Percentiles rank a stretch among this genome's conserved stretches.
These are phyloP conservation scores for Anorthoa munda DNA, from an alignment of 2,888 invertebrate species.

Conservation along the genomic window DNA sequence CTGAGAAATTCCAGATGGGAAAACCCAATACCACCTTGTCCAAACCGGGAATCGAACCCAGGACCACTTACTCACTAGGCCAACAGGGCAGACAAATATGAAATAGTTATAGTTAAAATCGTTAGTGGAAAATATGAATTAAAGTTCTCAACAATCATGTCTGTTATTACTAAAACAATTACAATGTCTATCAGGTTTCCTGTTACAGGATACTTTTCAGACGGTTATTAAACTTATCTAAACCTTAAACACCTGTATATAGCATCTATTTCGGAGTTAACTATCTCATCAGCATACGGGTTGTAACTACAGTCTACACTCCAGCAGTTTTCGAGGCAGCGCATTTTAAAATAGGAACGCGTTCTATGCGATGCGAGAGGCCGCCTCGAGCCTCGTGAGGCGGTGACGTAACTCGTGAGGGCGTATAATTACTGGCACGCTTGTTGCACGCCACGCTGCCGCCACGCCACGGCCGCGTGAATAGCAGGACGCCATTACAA, in stretches of 20 bases:
- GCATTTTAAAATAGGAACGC: conserved; percentile 46
- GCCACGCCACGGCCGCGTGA: conserved; percentile 8
- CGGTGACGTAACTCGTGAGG: conserved; percentile 51
- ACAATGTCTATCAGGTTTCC: conserved; percentile 13
- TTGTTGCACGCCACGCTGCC: conserved; percentile 42
- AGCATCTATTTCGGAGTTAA: conserved; percentile 13
- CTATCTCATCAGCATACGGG: conserved; percentile 34
- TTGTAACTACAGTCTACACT: no score
- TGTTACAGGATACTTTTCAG: conserved; percentile 13
- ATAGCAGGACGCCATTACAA: conserved; percentile 6
- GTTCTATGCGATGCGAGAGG: not conserved
- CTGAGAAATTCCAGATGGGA: no score
- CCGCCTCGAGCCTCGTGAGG: conserved; percentile 26
- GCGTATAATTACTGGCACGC: conserved; percentile 57
- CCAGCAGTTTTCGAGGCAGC: conserved; percentile 14
- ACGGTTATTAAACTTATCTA: not conserved
- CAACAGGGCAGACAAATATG: no score
- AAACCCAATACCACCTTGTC: no score
- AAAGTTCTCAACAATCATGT: not conserved
- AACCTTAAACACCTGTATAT: not conserved
- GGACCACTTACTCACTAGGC: no score
- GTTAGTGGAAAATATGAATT: not conserved
- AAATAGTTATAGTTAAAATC: no score
- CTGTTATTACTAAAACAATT: not conserved
- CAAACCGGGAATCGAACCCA: no score